Evolutionary conservation across 2,888 invertebrate genomes (phyloP), one percentile per base, ranked within the genome.

Genomic region (Amblyteles armatorius): DNA sequence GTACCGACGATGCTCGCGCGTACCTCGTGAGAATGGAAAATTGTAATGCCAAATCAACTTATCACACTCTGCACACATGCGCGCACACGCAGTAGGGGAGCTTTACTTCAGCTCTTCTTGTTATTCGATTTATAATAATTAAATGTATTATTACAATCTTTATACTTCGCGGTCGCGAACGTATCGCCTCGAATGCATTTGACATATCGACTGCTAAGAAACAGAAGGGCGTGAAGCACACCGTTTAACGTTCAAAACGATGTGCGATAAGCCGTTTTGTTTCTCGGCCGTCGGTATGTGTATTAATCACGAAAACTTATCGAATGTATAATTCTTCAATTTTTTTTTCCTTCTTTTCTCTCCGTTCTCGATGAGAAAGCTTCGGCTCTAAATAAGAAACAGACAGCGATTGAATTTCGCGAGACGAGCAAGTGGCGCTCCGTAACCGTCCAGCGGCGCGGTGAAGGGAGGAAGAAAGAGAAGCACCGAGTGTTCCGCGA

Each of bases 81-180:
- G 29, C 29, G 16, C 57, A 13, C 22, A 26, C 13, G 11, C 60
- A 60, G 3, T 29, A 55, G 57, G 40, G 69, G 29, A 63, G 74
- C 60, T 60, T 50, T n/a, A 60, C 33, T 57, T 44, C 57, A 60
- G 29, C 16, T 55, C 40, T 57, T 65, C 77, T 78, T 78, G 69
- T 78, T 78, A 69, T 78, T 78, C 78, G 33, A 50, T 78, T 69
- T 48, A 69, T 22, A 69, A 48, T 65, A 36, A 74, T 74, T 63
- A 60, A 60, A 52, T 60, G 29, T 29, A 78, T 29, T 60, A 44
- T 60, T 26, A 40, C 55, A 67, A 69, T 78, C 69, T 60, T 6
- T 60, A 57, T 63, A 60, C 48, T 33, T 33, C 36, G 36, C 52
- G 67, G 26, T 19, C 74, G 11, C 50, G 7, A 16, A 29, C 22